Evolutionary conservation across 2,113 vertebrate species (phyloP).

Genomic region (Elgaria multicarinata): DNA sequence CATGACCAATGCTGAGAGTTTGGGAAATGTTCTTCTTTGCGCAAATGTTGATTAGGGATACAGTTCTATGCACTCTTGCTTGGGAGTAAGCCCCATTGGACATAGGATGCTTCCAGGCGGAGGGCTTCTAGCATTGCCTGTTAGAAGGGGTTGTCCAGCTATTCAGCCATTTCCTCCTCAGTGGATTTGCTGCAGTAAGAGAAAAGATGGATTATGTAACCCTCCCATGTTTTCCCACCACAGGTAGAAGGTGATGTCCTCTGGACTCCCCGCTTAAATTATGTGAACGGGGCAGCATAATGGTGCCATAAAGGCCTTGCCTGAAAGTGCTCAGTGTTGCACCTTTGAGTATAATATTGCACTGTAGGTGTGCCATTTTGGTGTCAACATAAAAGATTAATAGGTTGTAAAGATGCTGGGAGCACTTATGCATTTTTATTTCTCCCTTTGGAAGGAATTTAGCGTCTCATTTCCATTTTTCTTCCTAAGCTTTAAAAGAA

Average conservation of each 20-base stretch:
- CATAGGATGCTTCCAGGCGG: too few species aligned
- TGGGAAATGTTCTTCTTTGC: background rate
- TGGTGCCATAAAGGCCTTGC: too few species aligned
- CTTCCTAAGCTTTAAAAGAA: background rate
- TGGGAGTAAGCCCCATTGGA: background rate
- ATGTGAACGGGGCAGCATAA: too few species aligned
- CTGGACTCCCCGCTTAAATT: too few species aligned
- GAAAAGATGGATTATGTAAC: too few species aligned
- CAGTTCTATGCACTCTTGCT: background rate
- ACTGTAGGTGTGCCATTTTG: background rate
- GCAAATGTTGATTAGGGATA: background rate
- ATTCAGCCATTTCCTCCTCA: too few species aligned
- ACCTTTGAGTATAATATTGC: background rate
- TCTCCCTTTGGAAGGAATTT: background rate
- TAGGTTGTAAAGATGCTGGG: background rate
- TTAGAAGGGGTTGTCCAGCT: too few species aligned
- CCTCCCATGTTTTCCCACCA: too few species aligned
- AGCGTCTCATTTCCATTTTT: background rate
- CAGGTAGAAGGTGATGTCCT: too few species aligned
- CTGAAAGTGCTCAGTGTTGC: too few species aligned
- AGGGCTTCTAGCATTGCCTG: too few species aligned
- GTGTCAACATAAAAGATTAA: background rate
- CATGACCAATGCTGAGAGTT: background rate
- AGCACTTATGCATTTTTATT: rapidly evolving
- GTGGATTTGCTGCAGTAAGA: too few species aligned